A percentile compares a stretch with the other conserved stretches of the same genome.
Evolutionary conservation across 2,888 invertebrate species (phyloP).

Genomic region (Amaurobius ferox): DNA sequence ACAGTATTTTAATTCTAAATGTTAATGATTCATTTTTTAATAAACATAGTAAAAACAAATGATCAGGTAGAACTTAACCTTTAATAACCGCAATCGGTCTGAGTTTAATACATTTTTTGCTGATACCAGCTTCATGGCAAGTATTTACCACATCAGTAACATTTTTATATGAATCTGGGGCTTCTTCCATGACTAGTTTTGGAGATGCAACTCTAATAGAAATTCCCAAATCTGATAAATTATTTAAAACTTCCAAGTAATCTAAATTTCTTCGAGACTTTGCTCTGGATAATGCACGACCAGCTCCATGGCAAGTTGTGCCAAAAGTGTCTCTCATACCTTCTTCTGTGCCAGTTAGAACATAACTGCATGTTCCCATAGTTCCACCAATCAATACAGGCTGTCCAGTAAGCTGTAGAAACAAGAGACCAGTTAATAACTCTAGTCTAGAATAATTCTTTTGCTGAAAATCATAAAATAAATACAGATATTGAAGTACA

Average conservation of each 20-base stretch:
- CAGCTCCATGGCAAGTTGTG: constrained; percentile 99
- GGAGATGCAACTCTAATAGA: constrained; percentile 93
- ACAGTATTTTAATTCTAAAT: no score
- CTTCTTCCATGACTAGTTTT: constrained; percentile 99
- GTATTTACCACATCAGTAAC: constrained; percentile 99
- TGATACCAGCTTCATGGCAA: constrained; percentile 97
- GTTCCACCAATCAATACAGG: constrained; percentile 99
- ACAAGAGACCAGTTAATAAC: not conserved
- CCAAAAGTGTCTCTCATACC: constrained; percentile 99
- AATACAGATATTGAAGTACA: no score
- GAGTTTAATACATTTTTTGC: constrained; percentile 96
- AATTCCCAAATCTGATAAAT: constrained; percentile 84
- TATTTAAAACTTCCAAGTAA: constrained; percentile 91
- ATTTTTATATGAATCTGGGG: constrained; percentile 99
- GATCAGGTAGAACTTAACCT: constrained; percentile 86
- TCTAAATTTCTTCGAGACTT: constrained; percentile 97
- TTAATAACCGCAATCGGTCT: constrained; percentile 99
- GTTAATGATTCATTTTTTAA: no score
- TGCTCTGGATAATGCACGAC: constrained; percentile 96
- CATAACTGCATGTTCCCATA: constrained; percentile 99
- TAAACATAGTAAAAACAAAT: no score
- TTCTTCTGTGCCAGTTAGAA: constrained; percentile 96
- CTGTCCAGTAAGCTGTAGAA: constrained; percentile 91
- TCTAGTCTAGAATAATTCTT: no score
- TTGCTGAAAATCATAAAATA: no score